Evolutionary conservation across 2,888 invertebrate genomes (phyloP), one percentile per base, ranked within the genome.

Genomic region (Cepaea hortensis): DNA sequence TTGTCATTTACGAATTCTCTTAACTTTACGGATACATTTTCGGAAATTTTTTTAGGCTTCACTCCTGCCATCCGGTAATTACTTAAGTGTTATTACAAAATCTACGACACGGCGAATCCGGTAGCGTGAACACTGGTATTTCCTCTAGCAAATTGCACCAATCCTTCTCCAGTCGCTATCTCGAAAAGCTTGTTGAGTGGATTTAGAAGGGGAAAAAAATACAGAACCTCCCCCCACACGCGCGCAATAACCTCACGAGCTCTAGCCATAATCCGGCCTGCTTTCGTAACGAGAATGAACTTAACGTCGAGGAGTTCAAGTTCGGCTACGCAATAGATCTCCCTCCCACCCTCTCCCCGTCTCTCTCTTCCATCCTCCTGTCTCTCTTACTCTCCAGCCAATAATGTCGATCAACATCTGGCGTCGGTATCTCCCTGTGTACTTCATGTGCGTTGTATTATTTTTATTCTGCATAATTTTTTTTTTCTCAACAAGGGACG

Each of bases 221-320:
- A 35, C 35, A 35, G 35, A 35, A 35, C 35, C 35, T 35, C 35
- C 35, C 35, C 73, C 61, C 61, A 48, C 62, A 62, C 79, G 35
- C 35, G 79, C 61, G 79, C 79, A 23, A 62, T 62, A 62, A 79
- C n/a, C 35, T 35, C 55, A 79, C 62, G 35, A 18, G 79, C 62
- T 62, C 15, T 0, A 6, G 9, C 6, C 1, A 35, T 15, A 61
- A 3, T 61, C 9, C 23, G 77, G 55, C 61, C 77, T 23, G 5
- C 35, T 79, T 79, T 79, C 79, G 79, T 79, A 79, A 79, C 79
- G 79, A 7, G 20, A 20, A 18, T 77, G 46, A 79, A 79, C 62
- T 79, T 35, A 62, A 13, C 62, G 62, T 15, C 79, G 79, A 1
- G 3, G 5, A 23, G 79, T 79, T 79, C 79, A 79, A 79, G 79